Percentiles rank a stretch among this genome's conserved stretches.
Evolutionary conservation across 2,113 vertebrate genomes (phyloP).

Genomic region (Anas platyrhynchos): DNA sequence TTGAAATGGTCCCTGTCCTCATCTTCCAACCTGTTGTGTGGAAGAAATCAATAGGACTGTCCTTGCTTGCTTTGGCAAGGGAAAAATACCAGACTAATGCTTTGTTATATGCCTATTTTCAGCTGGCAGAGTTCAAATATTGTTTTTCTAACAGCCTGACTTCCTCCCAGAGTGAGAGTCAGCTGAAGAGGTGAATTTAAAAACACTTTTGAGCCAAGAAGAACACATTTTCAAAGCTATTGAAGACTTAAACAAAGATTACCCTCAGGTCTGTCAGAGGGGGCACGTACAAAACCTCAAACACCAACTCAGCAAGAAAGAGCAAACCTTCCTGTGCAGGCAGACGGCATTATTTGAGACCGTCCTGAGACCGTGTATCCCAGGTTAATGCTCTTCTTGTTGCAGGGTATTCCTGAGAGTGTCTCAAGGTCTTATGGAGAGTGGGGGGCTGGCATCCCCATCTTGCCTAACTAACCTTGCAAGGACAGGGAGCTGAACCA

Average conservation of each 20-base stretch:
- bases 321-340: not conserved
- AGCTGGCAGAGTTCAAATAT: not conserved
- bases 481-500: not conserved
- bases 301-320: not conserved
- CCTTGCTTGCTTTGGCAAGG: not conserved
- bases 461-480: not conserved
- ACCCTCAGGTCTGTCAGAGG: not conserved
- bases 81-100: not conserved
- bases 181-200: not conserved
- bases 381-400: not conserved
- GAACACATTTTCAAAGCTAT: not conserved
- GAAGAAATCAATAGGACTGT: not conserved
- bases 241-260: not conserved
- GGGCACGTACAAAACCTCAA: not conserved
- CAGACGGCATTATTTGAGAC: not conserved
- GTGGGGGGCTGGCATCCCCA: rapidly evolving
- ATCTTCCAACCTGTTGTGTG: not conserved
- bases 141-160: not conserved
- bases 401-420: not conserved
- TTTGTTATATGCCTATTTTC: not conserved
- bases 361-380: no score
- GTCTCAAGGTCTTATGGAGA: not conserved
- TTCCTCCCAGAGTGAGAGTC: not conserved
- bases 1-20: not conserved
- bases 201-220: not conserved